Evolutionary conservation across 1,140 invertebrate genomes (phyloP).

Genomic region (Mylabris phalerata): DNA sequence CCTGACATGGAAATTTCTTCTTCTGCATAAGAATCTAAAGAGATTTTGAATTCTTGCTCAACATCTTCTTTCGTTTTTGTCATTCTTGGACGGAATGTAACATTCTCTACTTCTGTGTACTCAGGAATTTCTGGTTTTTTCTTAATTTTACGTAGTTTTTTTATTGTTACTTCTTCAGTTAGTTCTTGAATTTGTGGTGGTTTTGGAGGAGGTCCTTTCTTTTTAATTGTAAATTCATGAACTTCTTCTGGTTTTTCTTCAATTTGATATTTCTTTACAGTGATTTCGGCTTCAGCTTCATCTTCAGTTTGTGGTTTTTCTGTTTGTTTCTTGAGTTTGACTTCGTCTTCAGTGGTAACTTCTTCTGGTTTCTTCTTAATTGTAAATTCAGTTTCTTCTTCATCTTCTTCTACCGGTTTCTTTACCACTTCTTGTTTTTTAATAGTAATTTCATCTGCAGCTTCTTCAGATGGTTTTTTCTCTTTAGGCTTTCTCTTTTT

Average conservation of each 20-base stretch:
- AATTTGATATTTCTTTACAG: slow-evolving; percentile 41
- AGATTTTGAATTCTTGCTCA: slow-evolving; percentile 80
- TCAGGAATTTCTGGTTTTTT: slow-evolving; percentile 60
- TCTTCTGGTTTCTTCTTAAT: slow-evolving; percentile 41
- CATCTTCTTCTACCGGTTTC: slow-evolving; percentile 27
- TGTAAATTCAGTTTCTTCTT: slow-evolving; percentile 38
- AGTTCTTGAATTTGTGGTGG: slow-evolving; percentile 59
- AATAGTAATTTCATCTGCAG: slow-evolving; percentile 33
- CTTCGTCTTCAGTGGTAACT: slow-evolving; percentile 32
- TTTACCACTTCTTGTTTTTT: slow-evolving; percentile 35
- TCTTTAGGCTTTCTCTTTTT: slow-evolving; percentile 27
- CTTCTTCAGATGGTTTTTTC: slow-evolving; percentile 30
- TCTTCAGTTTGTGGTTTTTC: slow-evolving; percentile 18
- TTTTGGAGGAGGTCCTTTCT: slow-evolving; percentile 40
- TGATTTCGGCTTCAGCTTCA: slow-evolving; percentile 46
- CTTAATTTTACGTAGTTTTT: slow-evolving; percentile 59
- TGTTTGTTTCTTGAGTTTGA: slow-evolving; percentile 39
- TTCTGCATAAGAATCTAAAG: slow-evolving; percentile 74
- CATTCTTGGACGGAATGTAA: slow-evolving; percentile 63
- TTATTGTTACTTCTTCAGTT: slow-evolving; percentile 63
- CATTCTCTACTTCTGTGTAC: slow-evolving; percentile 62
- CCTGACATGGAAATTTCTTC: slow-evolving; percentile 79
- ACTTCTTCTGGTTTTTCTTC: slow-evolving; percentile 37
- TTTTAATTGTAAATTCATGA: slow-evolving; percentile 51
- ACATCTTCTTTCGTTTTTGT: slow-evolving; percentile 72